Conservation (phyloP, 1,140 invertebrate species). For the Sarcophaga bullata region DNA sequence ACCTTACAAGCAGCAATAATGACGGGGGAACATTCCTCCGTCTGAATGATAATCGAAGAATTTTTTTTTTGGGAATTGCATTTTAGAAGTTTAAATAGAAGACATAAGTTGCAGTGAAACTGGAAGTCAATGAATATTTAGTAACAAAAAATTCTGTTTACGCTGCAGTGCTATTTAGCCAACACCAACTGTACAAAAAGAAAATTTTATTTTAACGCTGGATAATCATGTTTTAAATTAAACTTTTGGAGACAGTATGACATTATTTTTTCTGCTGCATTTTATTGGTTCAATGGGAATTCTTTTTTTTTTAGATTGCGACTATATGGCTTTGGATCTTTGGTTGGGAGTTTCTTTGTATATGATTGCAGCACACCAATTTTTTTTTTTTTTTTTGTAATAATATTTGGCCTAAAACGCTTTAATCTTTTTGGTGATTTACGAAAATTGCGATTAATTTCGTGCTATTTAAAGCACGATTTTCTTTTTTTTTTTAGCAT, state of each 20-base stretch:
- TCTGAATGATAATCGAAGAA: too few species aligned
- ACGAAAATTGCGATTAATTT: conserved; percentile 31
- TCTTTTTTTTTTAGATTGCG: background rate
- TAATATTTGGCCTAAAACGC: background rate
- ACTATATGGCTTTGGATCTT: too few species aligned
- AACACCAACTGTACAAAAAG: background rate
- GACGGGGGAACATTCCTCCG: too few species aligned
- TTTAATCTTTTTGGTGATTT: conserved; percentile 4
- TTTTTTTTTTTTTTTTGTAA: background rate
- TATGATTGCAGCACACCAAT: too few species aligned
- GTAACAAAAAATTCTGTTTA: background rate
- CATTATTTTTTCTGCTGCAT: background rate
- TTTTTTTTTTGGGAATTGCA: too few species aligned
- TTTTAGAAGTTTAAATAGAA: too few species aligned
- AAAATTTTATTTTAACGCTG: background rate
- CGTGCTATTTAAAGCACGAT: conserved; percentile 35
- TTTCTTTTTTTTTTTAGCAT: background rate
- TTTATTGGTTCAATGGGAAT: background rate
- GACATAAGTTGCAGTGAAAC: too few species aligned
- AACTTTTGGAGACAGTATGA: background rate
- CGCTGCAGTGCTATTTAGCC: background rate
- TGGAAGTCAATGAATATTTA: too few species aligned
- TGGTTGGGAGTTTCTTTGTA: background rate
- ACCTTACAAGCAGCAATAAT: too few species aligned
- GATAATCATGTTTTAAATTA: conserved; percentile 16